phyloP scores from a whole-genome alignment of 2,797 vertebrate species.

The Cossypha polioptera region DNA sequence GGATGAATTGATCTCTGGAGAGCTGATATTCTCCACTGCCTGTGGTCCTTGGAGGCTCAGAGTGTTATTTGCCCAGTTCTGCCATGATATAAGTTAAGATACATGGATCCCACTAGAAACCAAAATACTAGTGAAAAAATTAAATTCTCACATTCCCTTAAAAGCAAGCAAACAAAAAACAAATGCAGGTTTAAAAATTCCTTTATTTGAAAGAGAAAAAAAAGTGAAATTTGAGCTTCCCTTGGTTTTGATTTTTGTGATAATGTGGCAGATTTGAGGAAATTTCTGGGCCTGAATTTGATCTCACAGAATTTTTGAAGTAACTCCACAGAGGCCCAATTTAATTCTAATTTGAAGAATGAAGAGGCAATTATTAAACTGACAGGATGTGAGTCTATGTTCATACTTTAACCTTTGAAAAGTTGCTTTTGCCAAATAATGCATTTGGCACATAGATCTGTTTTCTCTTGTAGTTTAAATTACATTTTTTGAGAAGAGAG shows the following conservation, averaged over 20 bases:
- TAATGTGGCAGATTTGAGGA: not conserved
- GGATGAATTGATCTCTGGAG: not conserved
- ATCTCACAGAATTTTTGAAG: not conserved
- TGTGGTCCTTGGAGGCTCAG: not conserved
- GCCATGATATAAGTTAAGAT: not conserved
- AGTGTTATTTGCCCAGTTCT: not conserved
- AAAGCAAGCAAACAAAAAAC: not conserved
- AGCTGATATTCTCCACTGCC: not conserved
- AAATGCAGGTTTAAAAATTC: not conserved
- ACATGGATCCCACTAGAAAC: not conserved
- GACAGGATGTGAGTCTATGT: not conserved
- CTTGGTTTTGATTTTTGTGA: not conserved
- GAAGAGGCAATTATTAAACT: not conserved
- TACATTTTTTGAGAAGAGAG: fast-evolving
- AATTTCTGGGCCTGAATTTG: not conserved
- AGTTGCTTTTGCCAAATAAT: not conserved
- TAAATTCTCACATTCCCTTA: not conserved
- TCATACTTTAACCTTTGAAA: not conserved
- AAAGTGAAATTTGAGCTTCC: fast-evolving
- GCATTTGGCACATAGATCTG: not conserved
- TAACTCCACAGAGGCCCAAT: not conserved
- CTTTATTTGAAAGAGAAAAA: not conserved
- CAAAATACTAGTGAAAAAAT: not conserved
- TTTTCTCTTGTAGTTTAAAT: not conserved
- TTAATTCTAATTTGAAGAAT: not conserved